Evolutionary conservation across 1,140 invertebrate genomes (phyloP), one percentile per base, ranked within the genome.

Genomic region (Neotoxoptera formosana): DNA sequence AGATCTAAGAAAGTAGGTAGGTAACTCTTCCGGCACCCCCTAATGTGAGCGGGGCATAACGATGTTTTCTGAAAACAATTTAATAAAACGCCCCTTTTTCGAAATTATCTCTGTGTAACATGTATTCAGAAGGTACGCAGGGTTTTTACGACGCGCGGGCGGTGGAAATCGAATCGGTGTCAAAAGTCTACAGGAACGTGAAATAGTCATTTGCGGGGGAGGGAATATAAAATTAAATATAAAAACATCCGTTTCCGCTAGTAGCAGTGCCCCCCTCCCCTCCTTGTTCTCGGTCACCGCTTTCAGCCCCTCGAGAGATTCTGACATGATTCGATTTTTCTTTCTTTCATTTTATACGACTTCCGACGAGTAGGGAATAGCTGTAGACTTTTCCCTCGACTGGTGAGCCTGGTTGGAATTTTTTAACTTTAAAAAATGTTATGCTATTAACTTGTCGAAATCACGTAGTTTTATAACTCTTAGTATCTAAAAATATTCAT

Each of bases 51-150:
- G 25, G 9, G 25, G 25, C 25, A 17, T n/a, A n/a, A 76, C 14
- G 4, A 76, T 76, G 14, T 76, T 34, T 76, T 76, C 2, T 8
- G 23, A 30, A 48, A 48, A 87, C 2, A 87, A 41, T 87, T 48
- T 47, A 47, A 47, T 14, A 86, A 45, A 41, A 11, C 25, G 45
- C 76, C 34, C 0, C n/a, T 36, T 83, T 83, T 87, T 87, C 86
- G 86, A 89, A 53, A 89, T 89, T 56, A 89, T 89, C 87, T 53
- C 87, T 89, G 87, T 89, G 87, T 89, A 89, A 89, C 87, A 89
- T 89, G 48, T 89, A 89, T 56, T 89, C n/a, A 36, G 87, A 89
- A 89, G 87, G 87, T 56, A 89, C 87, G 87, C 87, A 89, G 87
- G 51, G 87, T 34, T 45, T 51, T 45, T 51, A 34, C 47, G 30